Percentiles rank a stretch among this genome's conserved stretches.
Evolutionary conservation across 1,140 invertebrate genomes (phyloP).

Genomic region (Gryon sp.): DNA sequence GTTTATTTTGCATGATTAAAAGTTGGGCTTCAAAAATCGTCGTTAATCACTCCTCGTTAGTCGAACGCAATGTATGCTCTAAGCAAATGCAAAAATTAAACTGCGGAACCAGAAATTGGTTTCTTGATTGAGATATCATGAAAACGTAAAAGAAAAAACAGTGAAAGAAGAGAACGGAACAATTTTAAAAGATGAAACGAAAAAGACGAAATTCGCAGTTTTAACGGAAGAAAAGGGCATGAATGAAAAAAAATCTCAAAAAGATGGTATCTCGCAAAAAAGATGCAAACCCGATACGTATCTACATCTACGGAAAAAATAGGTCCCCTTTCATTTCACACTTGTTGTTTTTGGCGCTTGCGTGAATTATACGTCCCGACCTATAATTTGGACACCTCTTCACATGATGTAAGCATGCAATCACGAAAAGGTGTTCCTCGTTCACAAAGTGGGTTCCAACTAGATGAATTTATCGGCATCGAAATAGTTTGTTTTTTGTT

Average conservation of each 20-base stretch:
- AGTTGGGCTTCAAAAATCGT: conserved; percentile 9
- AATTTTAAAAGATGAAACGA: no score
- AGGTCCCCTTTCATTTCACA: conserved; percentile 41
- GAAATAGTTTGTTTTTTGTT: conserved; percentile 59
- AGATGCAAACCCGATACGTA: no score
- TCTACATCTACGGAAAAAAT: conserved; percentile 62
- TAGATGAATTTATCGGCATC: conserved; percentile 76
- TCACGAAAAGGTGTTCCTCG: conserved; percentile 75
- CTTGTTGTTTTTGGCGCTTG: conserved; percentile 61
- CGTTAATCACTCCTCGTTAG: conserved; percentile 9
- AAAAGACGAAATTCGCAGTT: no score
- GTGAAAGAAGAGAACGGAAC: not conserved
- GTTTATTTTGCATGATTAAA: not conserved
- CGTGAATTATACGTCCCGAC: conserved; percentile 71
- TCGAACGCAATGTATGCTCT: not conserved
- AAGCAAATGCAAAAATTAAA: conserved; percentile 9
- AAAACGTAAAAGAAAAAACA: conserved; percentile 6
- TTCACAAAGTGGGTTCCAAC: conserved; percentile 72
- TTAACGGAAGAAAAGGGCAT: conserved; percentile 19
- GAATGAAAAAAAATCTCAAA: conserved; percentile 32
- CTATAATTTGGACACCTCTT: conserved; percentile 78
- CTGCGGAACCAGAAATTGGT: conserved; percentile 17
- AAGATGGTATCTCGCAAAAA: conserved; percentile 55
- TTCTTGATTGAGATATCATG: conserved; percentile 43
- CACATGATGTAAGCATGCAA: conserved; percentile 72